Base-by-base conservation (phyloP, 2,888 invertebrate species). In the Atrina japonica region DNA sequence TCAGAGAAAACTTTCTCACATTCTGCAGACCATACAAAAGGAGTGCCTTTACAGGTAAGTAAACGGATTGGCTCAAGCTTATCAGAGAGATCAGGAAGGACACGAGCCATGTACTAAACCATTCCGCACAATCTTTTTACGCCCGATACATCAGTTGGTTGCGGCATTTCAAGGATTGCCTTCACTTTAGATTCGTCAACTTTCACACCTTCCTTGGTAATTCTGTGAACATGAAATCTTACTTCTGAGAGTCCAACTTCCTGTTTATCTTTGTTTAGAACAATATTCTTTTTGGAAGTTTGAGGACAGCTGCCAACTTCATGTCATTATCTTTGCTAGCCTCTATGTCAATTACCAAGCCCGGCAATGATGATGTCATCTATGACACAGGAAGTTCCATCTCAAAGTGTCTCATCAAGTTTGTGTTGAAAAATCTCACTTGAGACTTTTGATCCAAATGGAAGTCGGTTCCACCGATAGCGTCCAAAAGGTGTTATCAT, bases 61-160 rank as follows among this genome's bases (percentile, higher is more conserved):
- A n/a, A n/a, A n/a, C 64, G 55, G 23, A 68, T 29, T 43, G 63
- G 68, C 55, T 61, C 55, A 1, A 68, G 45, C 3, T 30, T 56
- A 35, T 5, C 52, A 0, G 66, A 58, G 6, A 67, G 52, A 25
- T 16, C 18, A 2, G 56, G 65, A 30, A 66, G n/a, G 56, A 66
- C 55, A 29, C 18, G 14, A 6, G 65, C 11, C 55, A 68, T 47
- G 27, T 68, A 68, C 52, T 70, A 58, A 1, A 70, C 70, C 58
- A 70, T 59, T 25, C 64, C 70, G 47, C 70, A 70, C 14, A 58
- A 45, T 25, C 64, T 35, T 21, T 59, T 64, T 16, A 65, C 52
- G 18, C 64, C 59, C 5, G 58, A 43, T 0, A 76, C 73, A 66
- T 77, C 74, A 9, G 65, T 75, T 25, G 78, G 77, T n/a, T n/a